These are phyloP conservation scores for Alexandromys fortis DNA, from an alignment of 2,113 vertebrate genomes.

Conservation along the genomic window DNA sequence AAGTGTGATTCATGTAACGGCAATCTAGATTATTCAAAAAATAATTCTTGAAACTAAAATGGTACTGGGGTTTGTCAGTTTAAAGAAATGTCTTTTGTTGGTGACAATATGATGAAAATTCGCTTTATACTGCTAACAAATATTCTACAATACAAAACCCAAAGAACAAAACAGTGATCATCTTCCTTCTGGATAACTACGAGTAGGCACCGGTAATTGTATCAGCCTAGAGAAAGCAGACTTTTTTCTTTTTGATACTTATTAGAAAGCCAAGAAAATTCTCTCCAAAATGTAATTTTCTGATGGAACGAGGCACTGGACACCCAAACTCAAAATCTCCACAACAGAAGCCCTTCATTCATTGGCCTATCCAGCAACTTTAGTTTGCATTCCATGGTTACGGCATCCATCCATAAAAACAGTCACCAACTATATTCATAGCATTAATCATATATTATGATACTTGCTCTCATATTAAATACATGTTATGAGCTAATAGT, in stretches of 20 bases:
- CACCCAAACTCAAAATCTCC: not conserved
- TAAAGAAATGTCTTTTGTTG: not conserved
- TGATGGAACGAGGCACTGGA: not conserved
- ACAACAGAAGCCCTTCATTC: slow-evolving; percentile 6
- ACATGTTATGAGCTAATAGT: not conserved
- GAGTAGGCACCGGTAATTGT: not conserved
- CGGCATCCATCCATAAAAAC: not conserved
- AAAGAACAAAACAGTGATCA: not conserved
- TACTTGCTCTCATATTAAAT: slow-evolving; percentile 2
- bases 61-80: not conserved
- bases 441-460: not conserved
- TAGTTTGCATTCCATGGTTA: not conserved
- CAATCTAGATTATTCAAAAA: not conserved
- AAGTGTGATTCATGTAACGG: not conserved
- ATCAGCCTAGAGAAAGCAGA: not conserved
- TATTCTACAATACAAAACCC: not conserved
- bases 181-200: slow-evolving; percentile 31
- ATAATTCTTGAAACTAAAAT: slow-evolving; percentile 6
- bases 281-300: slow-evolving; percentile 37
- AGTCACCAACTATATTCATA: not conserved
- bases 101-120: slow-evolving; percentile 33
- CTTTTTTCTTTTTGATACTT: not conserved
- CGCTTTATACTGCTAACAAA: slow-evolving; percentile 14
- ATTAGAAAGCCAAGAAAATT: slow-evolving; percentile 12
- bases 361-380: not conserved